Base-by-base conservation (phyloP, 2,113 vertebrate genomes). In the Ictidomys tridecemlineatus region DNA sequence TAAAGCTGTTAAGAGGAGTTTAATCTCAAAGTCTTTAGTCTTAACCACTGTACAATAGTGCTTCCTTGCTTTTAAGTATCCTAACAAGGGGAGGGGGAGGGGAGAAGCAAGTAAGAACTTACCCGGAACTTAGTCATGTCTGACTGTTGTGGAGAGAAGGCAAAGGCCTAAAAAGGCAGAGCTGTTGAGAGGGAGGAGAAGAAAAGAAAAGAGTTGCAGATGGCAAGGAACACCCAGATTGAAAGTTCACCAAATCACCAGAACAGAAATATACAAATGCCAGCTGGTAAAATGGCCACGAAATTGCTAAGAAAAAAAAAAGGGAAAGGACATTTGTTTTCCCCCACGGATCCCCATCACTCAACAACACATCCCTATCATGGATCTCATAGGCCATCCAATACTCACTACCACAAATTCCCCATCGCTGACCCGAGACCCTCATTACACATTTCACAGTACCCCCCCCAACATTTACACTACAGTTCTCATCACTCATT, bases 81-180 rank as follows among this genome's bases (percentile, higher is more conserved):
- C 85, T 96, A 90, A 96, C 76, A 42, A 80, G 61, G 74, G n/a
- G 42, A 58, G 34, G 53, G 18, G 45, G 48, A 16, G 78, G 70
- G 72, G 73, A 92, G 58, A 95, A 76, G 34, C 53, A 94, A 89
- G 72, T 92, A 96, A 76, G 48, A 89, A 92, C 93, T 96, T 94
- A 93, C 89, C 93, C 58, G 85, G 78, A 76, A 94, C 70, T 94
- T 80, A 83, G 89, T 93, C 89, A 96, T 93, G 85, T 77, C 74
- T 93, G 80, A 90, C 80, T 89, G 45, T 94, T 70, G 58, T 86
- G 95, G 61, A 83, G 61, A 42, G n/a, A 76, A 79, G 69, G 79
- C 94, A 92, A 88, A 86, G 85, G 89, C 89, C 85, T 94, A 86
- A 76, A 96, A 86, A 93, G 76, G 89, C 85, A 94, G 80, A 96